phyloP scores from a whole-genome alignment of 1,140 invertebrate genomes.

The Asbolus verrucosus region DNA sequence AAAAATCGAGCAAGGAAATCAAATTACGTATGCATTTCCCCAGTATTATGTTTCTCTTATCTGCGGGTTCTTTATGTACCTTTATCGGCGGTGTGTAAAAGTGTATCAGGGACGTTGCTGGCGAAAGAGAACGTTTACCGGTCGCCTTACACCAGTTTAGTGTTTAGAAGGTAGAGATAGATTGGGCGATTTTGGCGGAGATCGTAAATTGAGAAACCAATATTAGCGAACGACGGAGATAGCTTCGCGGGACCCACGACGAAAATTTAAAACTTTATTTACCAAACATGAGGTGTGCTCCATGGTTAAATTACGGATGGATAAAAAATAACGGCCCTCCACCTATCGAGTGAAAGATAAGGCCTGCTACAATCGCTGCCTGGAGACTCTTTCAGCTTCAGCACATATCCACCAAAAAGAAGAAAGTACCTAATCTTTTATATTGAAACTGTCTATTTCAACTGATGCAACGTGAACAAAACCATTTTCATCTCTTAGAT shows the following conservation, averaged over 20 bases:
- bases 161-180: constrained; percentile 45
- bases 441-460: no score
- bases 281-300: constrained; percentile 15
- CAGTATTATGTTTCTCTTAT: constrained; percentile 57
- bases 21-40: constrained; percentile 61
- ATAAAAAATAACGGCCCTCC: constrained; percentile 8
- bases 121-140: no score
- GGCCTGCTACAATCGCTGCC: no score
- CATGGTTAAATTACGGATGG: not conserved
- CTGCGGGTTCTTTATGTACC: constrained; percentile 56
- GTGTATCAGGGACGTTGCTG: constrained; percentile 43
- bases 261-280: constrained; percentile 49
- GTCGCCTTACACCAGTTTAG: constrained; percentile 21
- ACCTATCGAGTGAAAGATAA: not conserved
- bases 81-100: constrained; percentile 54
- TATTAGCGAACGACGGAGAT: constrained; percentile 49
- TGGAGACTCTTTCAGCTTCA: no score
- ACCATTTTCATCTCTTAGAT: no score
- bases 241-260: constrained; percentile 11
- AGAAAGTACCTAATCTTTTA: no score
- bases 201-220: constrained; percentile 50
- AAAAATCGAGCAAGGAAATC: constrained; percentile 52
- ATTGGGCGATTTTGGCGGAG: constrained; percentile 45
- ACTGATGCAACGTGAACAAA: no score
- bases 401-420: no score